Percentiles rank a stretch among this genome's conserved stretches.
These are phyloP conservation scores for Epiblema foenella DNA, from an alignment of 2,888 invertebrate genomes.

Conservation along the genomic window DNA sequence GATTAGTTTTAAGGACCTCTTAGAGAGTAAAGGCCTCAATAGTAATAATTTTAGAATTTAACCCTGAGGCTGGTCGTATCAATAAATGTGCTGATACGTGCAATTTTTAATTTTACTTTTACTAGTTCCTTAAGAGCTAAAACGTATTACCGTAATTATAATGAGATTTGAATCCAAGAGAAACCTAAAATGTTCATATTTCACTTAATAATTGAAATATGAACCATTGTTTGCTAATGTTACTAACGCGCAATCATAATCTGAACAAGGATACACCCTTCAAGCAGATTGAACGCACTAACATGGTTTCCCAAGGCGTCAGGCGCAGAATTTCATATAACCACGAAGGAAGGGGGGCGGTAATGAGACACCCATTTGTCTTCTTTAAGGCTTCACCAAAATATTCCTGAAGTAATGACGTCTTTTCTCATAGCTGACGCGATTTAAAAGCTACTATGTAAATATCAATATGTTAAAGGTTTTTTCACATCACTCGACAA, in stretches of 20 bases:
- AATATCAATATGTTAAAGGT: conserved; percentile 35
- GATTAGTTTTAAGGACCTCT: too few species aligned
- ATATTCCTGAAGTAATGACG: conserved; percentile 56
- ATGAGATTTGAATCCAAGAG: too few species aligned
- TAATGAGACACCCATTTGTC: conserved; percentile 75
- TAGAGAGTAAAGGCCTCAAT: too few species aligned
- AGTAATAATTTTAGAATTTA: too few species aligned
- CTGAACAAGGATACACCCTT: conserved; percentile 50
- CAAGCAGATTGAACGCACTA: conserved; percentile 61
- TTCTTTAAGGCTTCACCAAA: conserved; percentile 72
- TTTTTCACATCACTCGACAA: conserved; percentile 19
- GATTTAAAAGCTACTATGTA: conserved; percentile 40
- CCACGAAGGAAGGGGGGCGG: conserved; percentile 51
- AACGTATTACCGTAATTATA: too few species aligned
- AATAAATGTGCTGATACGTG: too few species aligned
- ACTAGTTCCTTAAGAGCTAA: too few species aligned
- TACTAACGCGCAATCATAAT: conserved; percentile 28
- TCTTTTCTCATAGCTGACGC: conserved; percentile 44
- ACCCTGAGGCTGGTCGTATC: too few species aligned
- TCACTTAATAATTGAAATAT: neutral
- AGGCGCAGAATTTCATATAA: conserved; percentile 62
- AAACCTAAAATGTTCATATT: too few species aligned
- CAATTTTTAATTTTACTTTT: too few species aligned
- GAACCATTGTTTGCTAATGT: too few species aligned
- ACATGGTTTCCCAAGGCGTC: conserved; percentile 62